Evolutionary conservation across 2,797 vertebrate genomes (phyloP).

Genomic region (Hybognathus amarus): DNA sequence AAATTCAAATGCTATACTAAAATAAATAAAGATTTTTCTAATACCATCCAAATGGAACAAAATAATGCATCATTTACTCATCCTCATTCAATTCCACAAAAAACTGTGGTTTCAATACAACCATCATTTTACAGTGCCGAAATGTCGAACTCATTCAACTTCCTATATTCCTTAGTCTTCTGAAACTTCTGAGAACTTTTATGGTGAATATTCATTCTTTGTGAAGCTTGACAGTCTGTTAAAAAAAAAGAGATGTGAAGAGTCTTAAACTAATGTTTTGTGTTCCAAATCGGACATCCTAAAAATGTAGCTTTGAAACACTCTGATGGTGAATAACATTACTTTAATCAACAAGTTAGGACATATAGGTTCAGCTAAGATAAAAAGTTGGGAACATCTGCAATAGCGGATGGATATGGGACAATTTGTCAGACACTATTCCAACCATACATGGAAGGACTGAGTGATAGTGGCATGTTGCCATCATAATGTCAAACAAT

Average conservation of each 20-base stretch:
- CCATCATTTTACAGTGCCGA: not conserved
- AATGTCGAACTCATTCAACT: not conserved
- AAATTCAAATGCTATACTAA: not conserved
- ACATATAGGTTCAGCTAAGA: not conserved
- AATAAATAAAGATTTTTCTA: not conserved
- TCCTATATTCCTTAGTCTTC: not conserved
- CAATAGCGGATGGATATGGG: slow-evolving; percentile 1
- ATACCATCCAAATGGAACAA: not conserved
- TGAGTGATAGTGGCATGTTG: not conserved
- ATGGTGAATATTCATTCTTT: not conserved
- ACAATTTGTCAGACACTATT: slow-evolving; percentile 10
- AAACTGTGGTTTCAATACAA: not conserved
- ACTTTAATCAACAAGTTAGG: not conserved
- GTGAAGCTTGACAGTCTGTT: not conserved
- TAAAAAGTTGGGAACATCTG: not conserved
- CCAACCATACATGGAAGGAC: not conserved
- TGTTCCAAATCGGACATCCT: not conserved
- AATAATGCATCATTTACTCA: not conserved
- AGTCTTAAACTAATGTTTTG: not conserved
- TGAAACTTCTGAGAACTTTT: not conserved
- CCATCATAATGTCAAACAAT: slow-evolving; percentile 17
- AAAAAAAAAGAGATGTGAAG: not conserved
- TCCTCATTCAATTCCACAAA: not conserved
- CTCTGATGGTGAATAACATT: not conserved
- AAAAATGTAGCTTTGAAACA: not conserved